Conservation (phyloP, 2,888 invertebrate species). For the Ferdinandea cuprea region DNA sequence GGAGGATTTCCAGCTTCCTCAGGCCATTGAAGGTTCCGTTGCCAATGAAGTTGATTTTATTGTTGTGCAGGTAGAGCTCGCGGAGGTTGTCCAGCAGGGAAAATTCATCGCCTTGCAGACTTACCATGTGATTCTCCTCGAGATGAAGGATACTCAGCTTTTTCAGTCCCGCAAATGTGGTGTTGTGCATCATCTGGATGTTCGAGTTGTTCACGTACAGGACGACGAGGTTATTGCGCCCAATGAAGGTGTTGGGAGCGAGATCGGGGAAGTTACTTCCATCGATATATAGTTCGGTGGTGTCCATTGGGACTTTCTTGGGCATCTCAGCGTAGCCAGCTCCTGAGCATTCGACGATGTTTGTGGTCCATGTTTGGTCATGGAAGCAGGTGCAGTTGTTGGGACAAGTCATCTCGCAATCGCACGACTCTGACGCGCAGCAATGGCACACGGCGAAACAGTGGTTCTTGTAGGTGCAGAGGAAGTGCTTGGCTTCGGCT, state of each 20-base stretch:
- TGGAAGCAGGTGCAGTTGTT: constrained; percentile 97
- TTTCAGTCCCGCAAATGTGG: constrained; percentile 94
- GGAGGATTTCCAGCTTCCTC: constrained; percentile 91
- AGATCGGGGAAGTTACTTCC: constrained; percentile 95
- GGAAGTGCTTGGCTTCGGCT: constrained; percentile 94
- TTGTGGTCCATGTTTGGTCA: constrained; percentile 96
- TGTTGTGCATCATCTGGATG: constrained; percentile 92
- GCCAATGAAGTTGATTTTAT: constrained; percentile 91
- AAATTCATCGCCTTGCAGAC: constrained; percentile 92
- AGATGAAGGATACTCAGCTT: constrained; percentile 91
- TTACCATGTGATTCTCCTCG: constrained; percentile 92
- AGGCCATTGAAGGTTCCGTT: constrained; percentile 93
- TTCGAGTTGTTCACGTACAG: constrained; percentile 95
- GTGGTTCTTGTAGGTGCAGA: constrained; percentile 95
- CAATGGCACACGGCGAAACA: constrained; percentile 97
- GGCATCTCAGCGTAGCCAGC: constrained; percentile 93
- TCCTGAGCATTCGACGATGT: constrained; percentile 95
- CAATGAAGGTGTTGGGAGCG: constrained; percentile 94
- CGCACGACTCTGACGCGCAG: constrained; percentile 98
- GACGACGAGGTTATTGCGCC: constrained; percentile 93
- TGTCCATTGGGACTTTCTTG: constrained; percentile 96
- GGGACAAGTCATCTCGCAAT: constrained; percentile 98
- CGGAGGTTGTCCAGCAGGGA: constrained; percentile 91
- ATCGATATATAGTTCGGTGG: constrained; percentile 96
- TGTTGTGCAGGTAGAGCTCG: constrained; percentile 94